phyloP scores from a whole-genome alignment of 2,113 vertebrate species.

The Microtus pennsylvanicus region DNA sequence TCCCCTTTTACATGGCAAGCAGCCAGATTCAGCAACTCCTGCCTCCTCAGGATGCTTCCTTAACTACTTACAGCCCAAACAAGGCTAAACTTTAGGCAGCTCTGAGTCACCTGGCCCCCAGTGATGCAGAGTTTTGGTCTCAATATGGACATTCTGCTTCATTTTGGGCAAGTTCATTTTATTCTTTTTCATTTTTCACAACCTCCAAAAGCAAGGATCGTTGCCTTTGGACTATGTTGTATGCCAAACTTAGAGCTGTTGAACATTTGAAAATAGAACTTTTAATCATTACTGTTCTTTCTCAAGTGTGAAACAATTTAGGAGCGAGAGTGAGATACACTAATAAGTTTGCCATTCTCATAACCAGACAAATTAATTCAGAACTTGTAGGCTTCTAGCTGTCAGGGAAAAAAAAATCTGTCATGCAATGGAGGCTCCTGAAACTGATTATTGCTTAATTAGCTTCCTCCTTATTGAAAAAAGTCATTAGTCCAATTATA shows the following conservation, averaged over 20 bases:
- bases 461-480: slow-evolving; percentile 61
- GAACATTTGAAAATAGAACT: slow-evolving; percentile 33
- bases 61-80: background rate
- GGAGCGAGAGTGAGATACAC: slow-evolving; percentile 40
- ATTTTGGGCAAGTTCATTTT: background rate
- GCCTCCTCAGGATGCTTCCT: background rate
- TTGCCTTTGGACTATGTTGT: background rate
- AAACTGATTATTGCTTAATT: slow-evolving; percentile 73
- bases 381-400: slow-evolving; percentile 57
- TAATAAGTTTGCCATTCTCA: slow-evolving; percentile 71
- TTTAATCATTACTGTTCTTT: slow-evolving; percentile 58
- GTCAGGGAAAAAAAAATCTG: slow-evolving; percentile 45
- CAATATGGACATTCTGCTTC: background rate
- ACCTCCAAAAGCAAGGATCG: background rate
- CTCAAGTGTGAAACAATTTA: slow-evolving; percentile 46
- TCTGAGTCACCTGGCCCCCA: background rate
- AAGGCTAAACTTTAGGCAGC: background rate
- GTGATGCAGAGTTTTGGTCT: background rate
- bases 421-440: slow-evolving; percentile 4
- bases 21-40: background rate
- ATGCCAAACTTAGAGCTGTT: slow-evolving; percentile 24
- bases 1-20: background rate
- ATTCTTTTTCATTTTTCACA: background rate
- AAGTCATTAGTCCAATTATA: slow-evolving; percentile 71
- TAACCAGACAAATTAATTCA: slow-evolving; percentile 69